Base-by-base conservation (phyloP, 2,888 invertebrate genomes). In the Andrena haemorrhoa region DNA sequence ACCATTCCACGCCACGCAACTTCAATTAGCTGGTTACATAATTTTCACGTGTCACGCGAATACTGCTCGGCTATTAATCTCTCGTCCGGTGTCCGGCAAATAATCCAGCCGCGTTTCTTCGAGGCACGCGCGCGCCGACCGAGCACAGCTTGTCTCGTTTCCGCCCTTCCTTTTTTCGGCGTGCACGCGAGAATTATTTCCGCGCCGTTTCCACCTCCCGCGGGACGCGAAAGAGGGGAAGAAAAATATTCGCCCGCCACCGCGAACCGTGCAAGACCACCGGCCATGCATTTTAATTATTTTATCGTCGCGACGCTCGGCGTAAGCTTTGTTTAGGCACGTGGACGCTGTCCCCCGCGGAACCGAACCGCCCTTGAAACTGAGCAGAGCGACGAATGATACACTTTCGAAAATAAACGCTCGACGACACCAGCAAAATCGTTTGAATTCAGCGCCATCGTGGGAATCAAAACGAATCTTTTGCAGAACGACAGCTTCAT, bases 1-100 rank as follows among this genome's bases (percentile, higher is more conserved):
- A 63, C 79, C 80, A 79, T 80, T 80, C 72, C 31, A 61, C 71
- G 49, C 31, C 71, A 49, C 63, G 72, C 68, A 79, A 80, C 72
- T 79, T 73, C 80, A 79, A 80, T 80, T 79, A 79, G 72, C 66
- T 79, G 53, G 66, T 80, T 80, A 74, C 74, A 80, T 80, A 74
- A 79, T 81, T 81, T 75, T 49, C 84, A 66, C 63, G 72, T 80
- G 79, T 80, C 72, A 73, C 72, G 80, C 79, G 68, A 79, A 79
- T 66, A 73, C 80, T 60, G 61, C 79, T 47, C 8, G 72, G 79
- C 79, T 56, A 76, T 83, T 75, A 75, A 79, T 77, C 83, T 83
- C 71, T 47, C 71, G 60, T 53, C 77, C 33, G 31, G 49, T 72
- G 79, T 71, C 79, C 79, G 23, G 71, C 79, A 80, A 80, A 80